Base-by-base conservation (phyloP, 1,140 invertebrate genomes). In the Leucophenga varia region DNA sequence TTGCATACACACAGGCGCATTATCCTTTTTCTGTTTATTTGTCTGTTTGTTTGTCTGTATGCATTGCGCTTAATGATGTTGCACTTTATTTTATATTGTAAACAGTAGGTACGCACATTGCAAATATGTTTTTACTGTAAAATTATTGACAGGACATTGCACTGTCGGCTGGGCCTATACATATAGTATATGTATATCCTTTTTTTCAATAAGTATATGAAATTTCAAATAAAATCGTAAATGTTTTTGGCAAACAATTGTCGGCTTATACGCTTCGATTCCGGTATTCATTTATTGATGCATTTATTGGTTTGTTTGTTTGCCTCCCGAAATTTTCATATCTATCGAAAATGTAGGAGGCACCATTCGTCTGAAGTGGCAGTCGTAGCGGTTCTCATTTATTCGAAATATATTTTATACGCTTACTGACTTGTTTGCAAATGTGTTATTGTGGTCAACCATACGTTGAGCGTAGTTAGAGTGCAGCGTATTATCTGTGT, bases 161-260 rank as follows among this genome's bases (percentile, higher is more conserved):
- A 51, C 54, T 49, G 37, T 20, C 25, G 30, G 14, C 30, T 21
- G 2, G 21, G 13, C 25, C 19, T 14, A 37, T 14, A 10, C 6
- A 18, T 19, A 22, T 4, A 6, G 6, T 7, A 28, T 28, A 28
- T 12, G 39, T 3, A 39, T 21, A 30, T 28, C 55, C 22, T 21
- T 32, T 16, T 37, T 61, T 48, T 21, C 59, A 53, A 65, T 65
- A 65, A 61, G 61, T 61, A 67, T 61, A 67, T 61, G 63, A 67
- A 65, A 67, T 65, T 65, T 57, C 55, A 61, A 65, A 65, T 65
- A 65, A 63, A 56, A 59, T 63, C 47, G 56, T 65, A 61, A 65
- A 65, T 65, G 59, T 67, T 67, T 65, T 67, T 61, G 61, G 61
- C 61, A 67, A 65, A 65, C 61, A 67, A 65, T 65, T 54, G 61